These are phyloP conservation scores for Oreortyx pictus DNA, from an alignment of 2,797 vertebrate species.

Conservation along the genomic window DNA sequence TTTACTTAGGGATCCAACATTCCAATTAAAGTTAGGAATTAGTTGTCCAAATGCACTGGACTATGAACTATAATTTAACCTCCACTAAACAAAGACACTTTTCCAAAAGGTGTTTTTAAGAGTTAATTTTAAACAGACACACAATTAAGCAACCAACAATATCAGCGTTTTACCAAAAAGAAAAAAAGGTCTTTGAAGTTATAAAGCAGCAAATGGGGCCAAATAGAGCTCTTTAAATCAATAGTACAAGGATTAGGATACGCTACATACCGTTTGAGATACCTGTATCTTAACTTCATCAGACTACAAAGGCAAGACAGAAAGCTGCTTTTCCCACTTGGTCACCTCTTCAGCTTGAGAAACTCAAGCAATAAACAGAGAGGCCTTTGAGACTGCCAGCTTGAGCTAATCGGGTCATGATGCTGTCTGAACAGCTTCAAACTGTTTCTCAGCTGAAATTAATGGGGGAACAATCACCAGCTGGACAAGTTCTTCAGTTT, in stretches of 20 bases:
- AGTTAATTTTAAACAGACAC: neutral
- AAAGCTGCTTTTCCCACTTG: neutral
- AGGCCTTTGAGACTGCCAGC: neutral
- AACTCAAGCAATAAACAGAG: neutral
- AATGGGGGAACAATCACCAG: neutral
- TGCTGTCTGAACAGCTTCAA: neutral
- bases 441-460: neutral
- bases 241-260: neutral
- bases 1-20: neutral
- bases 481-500: neutral
- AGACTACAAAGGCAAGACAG: neutral
- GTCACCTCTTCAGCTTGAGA: neutral
- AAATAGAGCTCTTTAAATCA: neutral
- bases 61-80: neutral
- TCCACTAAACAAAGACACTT: neutral
- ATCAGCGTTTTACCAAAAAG: too few species aligned
- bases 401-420: neutral
- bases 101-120: neutral
- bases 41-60: neutral
- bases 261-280: rapidly evolving
- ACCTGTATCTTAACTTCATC: neutral
- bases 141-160: too few species aligned
- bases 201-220: rapidly evolving
- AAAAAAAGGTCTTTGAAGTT: neutral
- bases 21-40: neutral